Conservation (phyloP, 2,888 invertebrate species). For the Rutpela maculata region DNA sequence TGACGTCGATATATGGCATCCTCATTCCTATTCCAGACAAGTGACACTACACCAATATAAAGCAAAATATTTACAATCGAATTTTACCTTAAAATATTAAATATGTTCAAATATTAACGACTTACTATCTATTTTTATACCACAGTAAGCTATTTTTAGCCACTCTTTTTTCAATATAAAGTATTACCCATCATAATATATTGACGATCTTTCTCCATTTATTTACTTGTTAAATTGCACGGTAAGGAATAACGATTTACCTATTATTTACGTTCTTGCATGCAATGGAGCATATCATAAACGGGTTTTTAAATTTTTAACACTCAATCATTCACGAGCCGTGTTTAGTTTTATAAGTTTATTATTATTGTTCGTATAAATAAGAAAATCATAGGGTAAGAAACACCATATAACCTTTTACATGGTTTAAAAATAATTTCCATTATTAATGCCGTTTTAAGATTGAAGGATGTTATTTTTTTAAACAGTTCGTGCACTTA, state of each 20-base stretch:
- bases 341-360: conserved; percentile 1
- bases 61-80: no score
- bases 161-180: neutral
- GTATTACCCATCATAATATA: neutral
- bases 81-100: no score
- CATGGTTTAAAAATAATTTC: no score
- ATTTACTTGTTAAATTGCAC: neutral
- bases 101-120: neutral
- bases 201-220: neutral
- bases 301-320: conserved; percentile 4
- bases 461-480: no score
- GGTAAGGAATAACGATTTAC: neutral
- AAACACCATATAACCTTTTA: neutral
- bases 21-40: no score
- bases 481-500: no score
- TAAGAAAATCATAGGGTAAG: neutral
- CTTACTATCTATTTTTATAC: neutral
- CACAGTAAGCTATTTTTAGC: neutral
- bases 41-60: no score
- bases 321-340: conserved; percentile 7
- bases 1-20: no score
- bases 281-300: neutral
- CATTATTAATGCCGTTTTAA: no score
- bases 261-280: conserved; percentile 1
- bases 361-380: neutral